Percentiles rank a stretch among this genome's conserved stretches.
These are phyloP conservation scores for Melanotaenia maccullochi DNA, from an alignment of 2,797 vertebrate genomes.

Conservation along the genomic window DNA sequence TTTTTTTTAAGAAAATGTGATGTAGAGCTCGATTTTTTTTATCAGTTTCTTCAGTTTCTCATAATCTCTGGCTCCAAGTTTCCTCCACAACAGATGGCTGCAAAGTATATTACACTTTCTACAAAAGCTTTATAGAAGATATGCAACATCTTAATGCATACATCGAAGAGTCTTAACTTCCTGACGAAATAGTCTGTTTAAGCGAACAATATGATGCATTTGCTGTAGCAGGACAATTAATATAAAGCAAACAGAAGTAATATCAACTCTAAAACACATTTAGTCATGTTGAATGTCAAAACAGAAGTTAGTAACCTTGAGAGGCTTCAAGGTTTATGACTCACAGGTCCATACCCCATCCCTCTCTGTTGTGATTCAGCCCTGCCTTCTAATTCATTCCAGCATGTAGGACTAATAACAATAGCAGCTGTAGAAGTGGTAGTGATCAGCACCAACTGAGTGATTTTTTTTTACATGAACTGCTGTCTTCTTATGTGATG, in stretches of 20 bases:
- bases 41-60: too few relatives aligned
- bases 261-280: background rate
- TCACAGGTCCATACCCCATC: background rate
- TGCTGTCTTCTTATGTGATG: background rate
- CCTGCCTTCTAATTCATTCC: background rate
- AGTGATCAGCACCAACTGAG: background rate
- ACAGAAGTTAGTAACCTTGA: background rate
- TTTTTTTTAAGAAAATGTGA: background rate
- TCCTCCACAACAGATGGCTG: too few relatives aligned
- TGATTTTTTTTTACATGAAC: too few relatives aligned
- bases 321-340: background rate
- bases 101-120: too few relatives aligned
- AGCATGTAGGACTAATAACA: background rate
- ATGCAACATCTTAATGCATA: too few relatives aligned
- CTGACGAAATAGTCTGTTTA: too few relatives aligned
- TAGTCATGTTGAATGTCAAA: background rate
- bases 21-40: too few relatives aligned
- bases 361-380: background rate
- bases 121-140: too few relatives aligned
- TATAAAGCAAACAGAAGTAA: too few relatives aligned
- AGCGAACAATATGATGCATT: background rate
- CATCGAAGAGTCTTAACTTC: too few relatives aligned
- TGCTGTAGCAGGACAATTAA: background rate
- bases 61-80: too few relatives aligned
- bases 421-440: background rate